Evolutionary conservation across 2,797 vertebrate genomes (phyloP).

Genomic region (Oreochromis grahami): DNA sequence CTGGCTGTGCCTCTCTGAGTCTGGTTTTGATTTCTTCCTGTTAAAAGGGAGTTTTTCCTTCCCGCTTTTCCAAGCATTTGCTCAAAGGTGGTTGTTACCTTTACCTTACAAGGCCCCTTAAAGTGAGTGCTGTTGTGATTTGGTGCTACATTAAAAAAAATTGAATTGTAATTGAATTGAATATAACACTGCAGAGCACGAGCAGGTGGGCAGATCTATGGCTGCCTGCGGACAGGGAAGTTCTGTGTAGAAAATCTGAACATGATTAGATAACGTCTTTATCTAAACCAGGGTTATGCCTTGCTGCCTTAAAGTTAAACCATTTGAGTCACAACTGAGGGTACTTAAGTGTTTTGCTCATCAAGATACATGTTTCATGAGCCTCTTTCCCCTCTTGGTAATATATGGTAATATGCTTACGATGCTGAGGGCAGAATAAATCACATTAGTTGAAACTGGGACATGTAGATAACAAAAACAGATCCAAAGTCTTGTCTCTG

Average conservation of each 20-base stretch:
- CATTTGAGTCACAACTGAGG: neutral
- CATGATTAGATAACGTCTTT: neutral
- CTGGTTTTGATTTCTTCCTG: neutral
- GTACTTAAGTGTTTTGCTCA: neutral
- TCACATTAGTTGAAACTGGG: conserved; percentile 31
- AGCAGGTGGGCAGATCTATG: neutral
- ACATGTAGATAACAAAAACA: conserved; percentile 18
- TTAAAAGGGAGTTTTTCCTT: neutral
- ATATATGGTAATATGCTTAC: conserved; percentile 13
- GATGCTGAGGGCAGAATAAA: conserved; percentile 28
- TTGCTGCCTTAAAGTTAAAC: neutral
- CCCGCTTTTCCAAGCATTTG: rapidly evolving
- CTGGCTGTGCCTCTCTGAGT: neutral
- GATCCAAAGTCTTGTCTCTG: conserved; percentile 3
- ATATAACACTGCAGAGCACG: neutral
- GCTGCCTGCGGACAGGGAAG: neutral
- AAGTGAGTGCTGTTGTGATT: neutral
- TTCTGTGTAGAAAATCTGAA: neutral
- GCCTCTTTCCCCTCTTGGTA: conserved; percentile 6
- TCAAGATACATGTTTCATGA: neutral
- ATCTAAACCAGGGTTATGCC: neutral
- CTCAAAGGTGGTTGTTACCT: neutral
- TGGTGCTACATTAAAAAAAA: neutral
- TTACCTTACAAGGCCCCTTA: rapidly evolving
- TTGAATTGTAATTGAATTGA: neutral